Percentiles rank a stretch among this genome's conserved stretches.
Evolutionary conservation across 2,797 vertebrate species (phyloP).

Genomic region (Pagetopsis macropterus): DNA sequence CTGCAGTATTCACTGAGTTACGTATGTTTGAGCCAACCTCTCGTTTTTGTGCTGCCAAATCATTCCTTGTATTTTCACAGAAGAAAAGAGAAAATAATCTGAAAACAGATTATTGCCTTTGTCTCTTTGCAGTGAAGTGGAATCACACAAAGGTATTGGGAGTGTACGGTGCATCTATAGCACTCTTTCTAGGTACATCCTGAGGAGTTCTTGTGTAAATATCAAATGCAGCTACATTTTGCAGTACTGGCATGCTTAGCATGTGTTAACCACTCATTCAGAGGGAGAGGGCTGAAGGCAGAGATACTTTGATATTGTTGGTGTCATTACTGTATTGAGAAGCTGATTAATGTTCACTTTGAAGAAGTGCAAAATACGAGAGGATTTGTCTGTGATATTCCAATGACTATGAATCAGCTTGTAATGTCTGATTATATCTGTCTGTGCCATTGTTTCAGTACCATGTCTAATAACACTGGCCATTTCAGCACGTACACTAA

Average conservation of each 20-base stretch:
- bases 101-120: slow-evolving; percentile 25
- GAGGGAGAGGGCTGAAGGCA: slow-evolving; percentile 30
- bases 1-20: slow-evolving; percentile 13
- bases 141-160: slow-evolving; percentile 34
- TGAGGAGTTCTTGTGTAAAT: slow-evolving; percentile 54
- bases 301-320: slow-evolving; percentile 41
- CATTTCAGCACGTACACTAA: slow-evolving; percentile 56
- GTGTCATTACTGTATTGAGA: slow-evolving; percentile 67
- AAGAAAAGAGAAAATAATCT: slow-evolving; percentile 27
- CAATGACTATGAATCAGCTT: slow-evolving; percentile 38
- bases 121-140: slow-evolving; percentile 39
- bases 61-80: slow-evolving; percentile 68
- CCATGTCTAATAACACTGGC: slow-evolving; percentile 72
- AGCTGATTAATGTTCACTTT: slow-evolving; percentile 65
- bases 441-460: slow-evolving; percentile 52
- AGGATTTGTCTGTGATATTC: slow-evolving; percentile 47
- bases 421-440: slow-evolving; percentile 18
- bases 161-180: slow-evolving; percentile 35
- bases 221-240: slow-evolving; percentile 59
- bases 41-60: slow-evolving; percentile 50
- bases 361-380: slow-evolving; percentile 48
- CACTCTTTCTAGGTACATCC: slow-evolving; percentile 30
- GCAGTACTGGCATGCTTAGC: slow-evolving; percentile 41
- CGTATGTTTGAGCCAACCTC: slow-evolving; percentile 20
- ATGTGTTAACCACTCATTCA: slow-evolving; percentile 70